phyloP scores from a whole-genome alignment of 2,888 invertebrate genomes.

The Hirtodrosophila confusa region DNA sequence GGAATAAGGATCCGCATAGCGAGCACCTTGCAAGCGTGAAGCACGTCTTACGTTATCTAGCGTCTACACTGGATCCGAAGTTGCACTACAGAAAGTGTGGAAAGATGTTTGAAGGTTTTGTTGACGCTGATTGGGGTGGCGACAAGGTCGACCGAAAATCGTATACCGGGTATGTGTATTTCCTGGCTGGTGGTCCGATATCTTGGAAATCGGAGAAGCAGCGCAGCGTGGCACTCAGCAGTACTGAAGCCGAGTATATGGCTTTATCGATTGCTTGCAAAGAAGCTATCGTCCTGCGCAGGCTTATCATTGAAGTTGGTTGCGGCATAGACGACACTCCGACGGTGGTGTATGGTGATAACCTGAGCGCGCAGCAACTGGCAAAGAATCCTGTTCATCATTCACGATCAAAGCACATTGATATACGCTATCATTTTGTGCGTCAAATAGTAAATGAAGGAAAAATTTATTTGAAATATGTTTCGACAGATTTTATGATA shows the following conservation, averaged over 20 bases:
- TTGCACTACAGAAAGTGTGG: conserved; percentile 17
- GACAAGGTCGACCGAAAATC: conserved; percentile 18
- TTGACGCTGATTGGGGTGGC: conserved; percentile 41
- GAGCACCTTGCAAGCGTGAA: conserved; percentile 9
- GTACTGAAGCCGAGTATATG: conserved; percentile 37
- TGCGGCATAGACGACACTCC: conserved; percentile 7
- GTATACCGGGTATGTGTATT: conserved; percentile 20
- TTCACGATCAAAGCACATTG: conserved; percentile 32
- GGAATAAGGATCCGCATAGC: conserved; percentile 11
- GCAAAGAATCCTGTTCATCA: conserved; percentile 35
- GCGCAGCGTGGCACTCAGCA: conserved; percentile 30
- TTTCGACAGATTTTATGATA: conserved; percentile 25
- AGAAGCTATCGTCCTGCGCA: conserved; percentile 22
- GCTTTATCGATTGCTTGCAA: conserved; percentile 36
- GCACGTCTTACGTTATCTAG: conserved; percentile 11
- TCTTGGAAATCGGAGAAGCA: conserved; percentile 36
- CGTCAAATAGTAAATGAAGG: conserved; percentile 19
- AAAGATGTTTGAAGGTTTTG: conserved; percentile 14
- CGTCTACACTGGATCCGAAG: neutral
- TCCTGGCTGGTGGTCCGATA: conserved; percentile 20
- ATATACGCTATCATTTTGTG: conserved; percentile 30
- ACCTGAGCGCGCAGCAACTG: conserved; percentile 1
- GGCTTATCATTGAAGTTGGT: conserved; percentile 9
- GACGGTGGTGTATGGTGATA: conserved; percentile 7
- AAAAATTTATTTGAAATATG: conserved; percentile 23